A percentile compares a stretch with the other conserved stretches of the same genome.
Conservation (phyloP, 2,888 invertebrate species). For the Antitype chi region DNA sequence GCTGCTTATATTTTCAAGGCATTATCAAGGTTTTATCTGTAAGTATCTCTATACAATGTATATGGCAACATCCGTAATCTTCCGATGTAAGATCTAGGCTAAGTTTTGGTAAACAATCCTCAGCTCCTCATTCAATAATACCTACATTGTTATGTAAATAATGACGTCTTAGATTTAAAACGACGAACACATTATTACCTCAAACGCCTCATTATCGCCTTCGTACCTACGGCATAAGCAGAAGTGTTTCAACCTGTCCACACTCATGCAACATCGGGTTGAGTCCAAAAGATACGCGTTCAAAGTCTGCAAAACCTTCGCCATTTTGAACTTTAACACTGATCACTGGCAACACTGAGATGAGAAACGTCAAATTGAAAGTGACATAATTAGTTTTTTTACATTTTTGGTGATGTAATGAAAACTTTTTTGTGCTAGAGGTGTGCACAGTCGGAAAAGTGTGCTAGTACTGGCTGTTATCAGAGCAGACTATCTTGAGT, state of each 20-base stretch:
- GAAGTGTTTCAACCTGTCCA: constrained; percentile 85
- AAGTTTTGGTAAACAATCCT: constrained; percentile 29
- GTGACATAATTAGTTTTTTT: constrained; percentile 47
- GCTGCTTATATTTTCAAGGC: constrained; percentile 15
- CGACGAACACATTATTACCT: constrained; percentile 75
- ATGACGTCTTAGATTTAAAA: constrained; percentile 5
- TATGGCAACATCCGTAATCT: constrained; percentile 34
- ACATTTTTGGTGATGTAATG: constrained; percentile 49
- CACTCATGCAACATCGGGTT: constrained; percentile 82
- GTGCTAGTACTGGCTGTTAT: constrained; percentile 85
- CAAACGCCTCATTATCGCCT: constrained; percentile 73
- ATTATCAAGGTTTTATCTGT: constrained; percentile 42
- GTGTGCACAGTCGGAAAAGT: constrained; percentile 81
- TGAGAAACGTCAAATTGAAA: constrained; percentile 61
- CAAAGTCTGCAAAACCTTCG: constrained; percentile 82
- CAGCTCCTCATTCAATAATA: not conserved
- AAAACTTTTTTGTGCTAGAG: constrained; percentile 62
- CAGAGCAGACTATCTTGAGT: constrained; percentile 86
- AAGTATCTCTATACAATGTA: constrained; percentile 5
- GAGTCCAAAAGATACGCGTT: constrained; percentile 85
- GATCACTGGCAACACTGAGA: constrained; percentile 69
- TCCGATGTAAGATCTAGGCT: constrained; percentile 16
- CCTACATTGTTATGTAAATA: constrained; percentile 4
- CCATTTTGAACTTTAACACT: constrained; percentile 75
- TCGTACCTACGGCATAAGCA: constrained; percentile 85